Evolutionary conservation across 2,888 invertebrate species (phyloP).

Genomic region (Emmelina monodactyla): DNA sequence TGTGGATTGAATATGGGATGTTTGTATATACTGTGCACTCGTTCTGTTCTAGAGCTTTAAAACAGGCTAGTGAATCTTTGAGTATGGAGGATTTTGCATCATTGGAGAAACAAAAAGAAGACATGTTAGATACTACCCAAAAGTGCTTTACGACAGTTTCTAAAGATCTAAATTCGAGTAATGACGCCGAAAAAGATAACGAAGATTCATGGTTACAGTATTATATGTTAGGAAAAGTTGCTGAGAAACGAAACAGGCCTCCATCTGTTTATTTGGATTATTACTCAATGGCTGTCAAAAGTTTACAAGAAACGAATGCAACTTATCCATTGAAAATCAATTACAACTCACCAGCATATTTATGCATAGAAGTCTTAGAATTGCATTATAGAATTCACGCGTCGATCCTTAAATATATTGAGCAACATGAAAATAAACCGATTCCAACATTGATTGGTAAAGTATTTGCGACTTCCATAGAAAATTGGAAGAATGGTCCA

Average conservation of each 20-base stretch:
- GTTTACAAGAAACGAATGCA: conserved; percentile 81
- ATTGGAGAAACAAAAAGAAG: conserved; percentile 78
- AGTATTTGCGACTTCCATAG: conserved; percentile 67
- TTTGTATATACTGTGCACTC: conserved; percentile 91
- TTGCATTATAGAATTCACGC: conserved; percentile 86
- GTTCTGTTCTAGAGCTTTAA: conserved; percentile 85
- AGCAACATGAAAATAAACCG: conserved; percentile 76
- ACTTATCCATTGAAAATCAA: conserved; percentile 87
- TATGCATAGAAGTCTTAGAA: conserved; percentile 90
- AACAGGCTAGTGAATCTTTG: conserved; percentile 78
- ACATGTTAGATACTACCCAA: conserved; percentile 79
- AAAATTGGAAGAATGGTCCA: conserved; percentile 51
- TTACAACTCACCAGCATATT: conserved; percentile 82
- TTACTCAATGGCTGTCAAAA: conserved; percentile 80
- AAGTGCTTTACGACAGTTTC: conserved; percentile 80
- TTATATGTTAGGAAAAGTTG: conserved; percentile 95
- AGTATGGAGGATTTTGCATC: conserved; percentile 78
- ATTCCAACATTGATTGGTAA: conserved; percentile 67
- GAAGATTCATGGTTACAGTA: conserved; percentile 93
- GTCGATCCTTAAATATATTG: conserved; percentile 86
- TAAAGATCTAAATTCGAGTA: conserved; percentile 62
- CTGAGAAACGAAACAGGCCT: conserved; percentile 83
- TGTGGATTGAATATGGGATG: conserved; percentile 92
- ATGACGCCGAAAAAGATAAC: conserved; percentile 64
- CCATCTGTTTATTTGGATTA: conserved; percentile 79